Evolutionary conservation across 2,888 invertebrate species (phyloP).

Genomic region (Resseliella maxima): DNA sequence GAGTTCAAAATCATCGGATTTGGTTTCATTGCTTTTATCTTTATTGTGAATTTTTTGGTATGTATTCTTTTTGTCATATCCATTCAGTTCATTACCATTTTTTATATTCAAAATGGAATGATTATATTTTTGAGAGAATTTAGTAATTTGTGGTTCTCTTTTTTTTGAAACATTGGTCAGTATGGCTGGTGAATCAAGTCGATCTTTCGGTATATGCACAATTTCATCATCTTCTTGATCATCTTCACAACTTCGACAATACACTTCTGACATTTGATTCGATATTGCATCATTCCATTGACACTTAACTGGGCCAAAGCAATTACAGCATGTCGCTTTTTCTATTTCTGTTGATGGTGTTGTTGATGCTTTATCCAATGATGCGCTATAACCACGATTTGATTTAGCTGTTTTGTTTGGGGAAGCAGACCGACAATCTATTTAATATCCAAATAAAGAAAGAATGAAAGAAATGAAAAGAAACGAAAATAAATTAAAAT

Average conservation of each 20-base stretch:
- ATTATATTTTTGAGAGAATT: constrained; percentile 60
- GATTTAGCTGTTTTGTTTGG: constrained; percentile 61
- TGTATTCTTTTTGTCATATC: too few relatives aligned
- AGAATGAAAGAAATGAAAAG: neutral
- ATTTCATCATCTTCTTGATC: constrained; percentile 57
- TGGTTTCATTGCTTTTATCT: constrained; percentile 60
- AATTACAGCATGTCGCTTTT: constrained; percentile 66
- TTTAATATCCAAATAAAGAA: neutral
- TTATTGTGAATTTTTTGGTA: constrained; percentile 57
- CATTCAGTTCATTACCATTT: neutral
- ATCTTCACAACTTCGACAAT: constrained; percentile 67
- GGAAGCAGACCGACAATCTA: constrained; percentile 68
- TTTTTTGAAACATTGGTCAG: constrained; percentile 67
- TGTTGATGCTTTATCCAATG: constrained; percentile 61
- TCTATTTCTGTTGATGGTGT: constrained; percentile 27
- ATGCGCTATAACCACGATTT: constrained; percentile 61
- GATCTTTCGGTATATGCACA: constrained; percentile 41
- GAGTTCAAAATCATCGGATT: constrained; percentile 70
- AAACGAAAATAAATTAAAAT: neutral
- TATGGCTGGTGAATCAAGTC: constrained; percentile 69
- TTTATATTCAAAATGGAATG: neutral
- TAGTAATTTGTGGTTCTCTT: too few relatives aligned
- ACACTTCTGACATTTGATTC: constrained; percentile 72
- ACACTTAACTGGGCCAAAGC: constrained; percentile 64
- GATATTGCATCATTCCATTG: constrained; percentile 65